Evolutionary conservation across 2,888 invertebrate species (phyloP).

Genomic region (Drosophila aldrichi): DNA sequence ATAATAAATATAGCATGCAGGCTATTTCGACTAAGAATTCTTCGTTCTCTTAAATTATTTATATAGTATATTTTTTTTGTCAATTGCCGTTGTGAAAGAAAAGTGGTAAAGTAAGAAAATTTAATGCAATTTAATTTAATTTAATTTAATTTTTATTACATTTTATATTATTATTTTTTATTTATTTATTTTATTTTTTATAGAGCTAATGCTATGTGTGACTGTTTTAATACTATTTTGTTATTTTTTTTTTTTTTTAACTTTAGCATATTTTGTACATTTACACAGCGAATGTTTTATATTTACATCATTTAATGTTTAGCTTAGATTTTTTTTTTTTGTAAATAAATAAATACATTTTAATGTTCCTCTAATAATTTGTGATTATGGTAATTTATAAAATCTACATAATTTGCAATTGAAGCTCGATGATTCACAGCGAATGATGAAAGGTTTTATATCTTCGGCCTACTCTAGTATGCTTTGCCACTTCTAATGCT

Average conservation of each 20-base stretch:
- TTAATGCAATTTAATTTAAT: background rate
- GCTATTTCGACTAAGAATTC: too few relatives aligned
- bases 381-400: background rate
- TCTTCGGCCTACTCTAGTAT: background rate
- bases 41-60: background rate
- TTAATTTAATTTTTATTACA: too few relatives aligned
- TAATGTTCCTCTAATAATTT: too few relatives aligned
- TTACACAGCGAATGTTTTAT: too few relatives aligned
- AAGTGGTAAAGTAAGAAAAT: background rate
- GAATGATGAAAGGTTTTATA: background rate
- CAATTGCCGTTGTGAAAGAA: background rate
- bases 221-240: too few relatives aligned
- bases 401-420: background rate
- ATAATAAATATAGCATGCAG: conserved; percentile 4
- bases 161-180: too few relatives aligned
- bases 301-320: background rate
- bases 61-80: background rate
- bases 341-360: too few relatives aligned
- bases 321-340: background rate
- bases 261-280: too few relatives aligned
- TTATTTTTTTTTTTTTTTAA: too few relatives aligned
- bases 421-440: background rate
- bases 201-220: too few relatives aligned
- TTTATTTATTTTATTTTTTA: too few relatives aligned
- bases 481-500: background rate